A percentile compares a stretch with the other conserved stretches of the same genome.
These are phyloP conservation scores for Cyrtorhinus lividipennis DNA, from an alignment of 1,140 invertebrate genomes.

Conservation along the genomic window DNA sequence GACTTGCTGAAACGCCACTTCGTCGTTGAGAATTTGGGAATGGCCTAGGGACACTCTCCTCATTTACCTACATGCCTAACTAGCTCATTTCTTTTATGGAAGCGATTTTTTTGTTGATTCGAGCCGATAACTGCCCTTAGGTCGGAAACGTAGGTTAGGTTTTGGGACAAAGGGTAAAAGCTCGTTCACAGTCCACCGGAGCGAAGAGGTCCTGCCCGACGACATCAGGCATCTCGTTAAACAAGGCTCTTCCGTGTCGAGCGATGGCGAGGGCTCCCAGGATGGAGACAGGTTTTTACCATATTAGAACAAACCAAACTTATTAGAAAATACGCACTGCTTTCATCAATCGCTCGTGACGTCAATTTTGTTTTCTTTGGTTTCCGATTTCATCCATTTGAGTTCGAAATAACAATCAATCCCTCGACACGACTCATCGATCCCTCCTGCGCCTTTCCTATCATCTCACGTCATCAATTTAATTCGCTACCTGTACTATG, in stretches of 20 bases:
- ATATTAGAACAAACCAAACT: conserved; percentile 28
- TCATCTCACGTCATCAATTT: too few relatives aligned
- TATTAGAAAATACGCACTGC: conserved; percentile 9
- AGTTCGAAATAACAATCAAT: too few relatives aligned
- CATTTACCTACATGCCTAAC: too few relatives aligned
- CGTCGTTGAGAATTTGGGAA: too few relatives aligned
- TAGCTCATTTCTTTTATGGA: too few relatives aligned
- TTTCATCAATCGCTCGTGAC: neutral
- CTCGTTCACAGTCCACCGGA: conserved; percentile 88
- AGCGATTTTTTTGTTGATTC: too few relatives aligned
- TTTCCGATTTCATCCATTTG: too few relatives aligned
- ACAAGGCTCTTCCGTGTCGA: conserved; percentile 75
- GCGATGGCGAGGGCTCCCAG: conserved; percentile 74
- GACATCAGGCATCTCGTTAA: conserved; percentile 61
- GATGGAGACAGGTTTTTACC: conserved; percentile 56
- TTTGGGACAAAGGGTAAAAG: conserved; percentile 88
- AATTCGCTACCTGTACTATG: too few relatives aligned
- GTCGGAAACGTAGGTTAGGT: conserved; percentile 85
- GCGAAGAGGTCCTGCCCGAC: conserved; percentile 81
- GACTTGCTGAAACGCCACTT: too few relatives aligned
- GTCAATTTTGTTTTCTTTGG: neutral
- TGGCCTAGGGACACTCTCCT: too few relatives aligned
- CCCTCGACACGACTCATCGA: neutral
- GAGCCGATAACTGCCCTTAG: too few relatives aligned
- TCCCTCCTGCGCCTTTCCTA: too few relatives aligned